phyloP scores from a whole-genome alignment of 2,113 vertebrate species.

The Turnix velox region DNA sequence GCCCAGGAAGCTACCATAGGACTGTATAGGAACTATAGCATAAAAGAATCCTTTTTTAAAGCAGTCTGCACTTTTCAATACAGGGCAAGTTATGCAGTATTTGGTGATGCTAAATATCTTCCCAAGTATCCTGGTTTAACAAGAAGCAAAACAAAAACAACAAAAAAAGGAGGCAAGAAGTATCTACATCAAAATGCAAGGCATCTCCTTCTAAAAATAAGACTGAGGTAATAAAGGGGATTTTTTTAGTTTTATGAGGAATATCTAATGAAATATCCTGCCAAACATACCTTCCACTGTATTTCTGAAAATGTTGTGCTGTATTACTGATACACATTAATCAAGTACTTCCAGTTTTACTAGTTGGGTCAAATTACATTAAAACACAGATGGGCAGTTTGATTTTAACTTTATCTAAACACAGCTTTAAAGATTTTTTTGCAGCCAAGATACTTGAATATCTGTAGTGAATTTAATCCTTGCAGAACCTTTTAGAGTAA shows the following conservation, averaged over 20 bases:
- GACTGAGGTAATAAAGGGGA: not conserved
- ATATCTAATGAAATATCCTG: not conserved
- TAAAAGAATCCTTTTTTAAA: not conserved
- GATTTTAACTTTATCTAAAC: constrained; percentile 22
- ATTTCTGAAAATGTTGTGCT: not conserved
- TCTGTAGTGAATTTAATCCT: not conserved
- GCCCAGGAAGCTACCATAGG: not conserved
- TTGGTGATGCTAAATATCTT: not conserved
- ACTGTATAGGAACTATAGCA: not conserved
- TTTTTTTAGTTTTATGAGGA: not conserved
- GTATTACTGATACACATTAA: not conserved
- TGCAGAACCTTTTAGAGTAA: not conserved
- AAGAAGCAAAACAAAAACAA: not conserved
- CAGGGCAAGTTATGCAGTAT: not conserved
- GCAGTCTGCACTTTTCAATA: not conserved
- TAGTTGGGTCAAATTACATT: not conserved
- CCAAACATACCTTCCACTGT: not conserved
- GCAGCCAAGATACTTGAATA: not conserved
- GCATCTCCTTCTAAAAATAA: not conserved
- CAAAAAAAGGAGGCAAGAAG: not conserved
- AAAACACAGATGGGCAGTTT: not conserved
- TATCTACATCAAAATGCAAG: not conserved
- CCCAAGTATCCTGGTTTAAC: not conserved
- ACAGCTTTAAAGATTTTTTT: not conserved
- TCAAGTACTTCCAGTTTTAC: not conserved